A percentile compares a stretch with the other conserved stretches of the same genome.
phyloP scores from a whole-genome alignment of 2,797 vertebrate species.

The Pitangus sulphuratus region DNA sequence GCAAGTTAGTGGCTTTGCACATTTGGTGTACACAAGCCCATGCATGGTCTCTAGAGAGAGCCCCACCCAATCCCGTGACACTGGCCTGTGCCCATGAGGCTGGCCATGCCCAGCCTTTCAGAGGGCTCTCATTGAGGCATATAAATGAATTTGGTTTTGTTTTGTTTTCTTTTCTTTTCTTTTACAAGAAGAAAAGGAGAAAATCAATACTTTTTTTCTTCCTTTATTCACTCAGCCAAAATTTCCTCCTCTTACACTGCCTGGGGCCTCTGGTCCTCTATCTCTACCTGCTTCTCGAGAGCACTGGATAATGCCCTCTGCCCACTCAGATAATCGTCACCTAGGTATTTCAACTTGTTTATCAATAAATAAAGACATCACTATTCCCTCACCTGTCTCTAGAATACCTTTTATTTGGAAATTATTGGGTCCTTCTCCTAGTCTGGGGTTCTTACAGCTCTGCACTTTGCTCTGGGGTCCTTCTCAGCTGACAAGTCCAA shows the following conservation, averaged over 20 bases:
- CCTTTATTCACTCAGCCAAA: background rate
- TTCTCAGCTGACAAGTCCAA: background rate
- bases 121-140: background rate
- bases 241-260: background rate
- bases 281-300: background rate
- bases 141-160: background rate
- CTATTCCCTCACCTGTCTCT: background rate
- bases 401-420: slow-evolving; percentile 8
- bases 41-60: background rate
- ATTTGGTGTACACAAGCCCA: background rate
- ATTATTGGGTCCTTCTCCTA: background rate
- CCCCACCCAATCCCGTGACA: fast-evolving
- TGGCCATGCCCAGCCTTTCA: background rate
- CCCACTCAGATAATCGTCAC: background rate
- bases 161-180: background rate
- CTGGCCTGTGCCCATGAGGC: background rate
- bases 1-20: background rate
- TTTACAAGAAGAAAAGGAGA: background rate
- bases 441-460: background rate
- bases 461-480: background rate
- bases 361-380: background rate
- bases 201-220: background rate
- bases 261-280: background rate
- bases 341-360: background rate
- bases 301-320: background rate